Evolutionary conservation across 2,797 vertebrate genomes (phyloP).

Genomic region (Rhinogobio ventralis): DNA sequence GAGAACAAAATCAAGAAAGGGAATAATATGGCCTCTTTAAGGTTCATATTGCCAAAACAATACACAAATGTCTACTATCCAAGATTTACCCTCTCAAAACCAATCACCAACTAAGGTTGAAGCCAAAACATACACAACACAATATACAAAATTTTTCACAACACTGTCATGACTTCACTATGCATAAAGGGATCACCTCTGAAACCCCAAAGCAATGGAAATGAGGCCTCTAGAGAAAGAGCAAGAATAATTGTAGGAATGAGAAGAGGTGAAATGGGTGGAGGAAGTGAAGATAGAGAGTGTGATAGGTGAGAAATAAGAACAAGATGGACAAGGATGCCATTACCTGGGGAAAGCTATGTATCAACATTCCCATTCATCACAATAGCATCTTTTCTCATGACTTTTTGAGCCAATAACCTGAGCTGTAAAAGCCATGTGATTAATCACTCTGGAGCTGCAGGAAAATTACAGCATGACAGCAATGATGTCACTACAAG

Average conservation of each 20-base stretch:
- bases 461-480: not conserved
- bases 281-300: not conserved
- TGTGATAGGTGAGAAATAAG: slow-evolving; percentile 9
- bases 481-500: not conserved
- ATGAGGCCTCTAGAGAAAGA: not conserved
- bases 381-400: not conserved
- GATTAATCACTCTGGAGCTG: not conserved
- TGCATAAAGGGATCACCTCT: not conserved
- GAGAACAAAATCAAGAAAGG: no score
- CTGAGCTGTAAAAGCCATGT: slow-evolving; percentile 7
- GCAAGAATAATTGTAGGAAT: not conserved
- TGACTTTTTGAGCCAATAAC: slow-evolving; percentile 5
- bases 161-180: not conserved
- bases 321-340: not conserved
- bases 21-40: no score
- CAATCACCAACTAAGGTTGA: not conserved
- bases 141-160: not conserved
- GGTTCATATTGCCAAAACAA: not conserved
- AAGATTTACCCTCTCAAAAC: not conserved
- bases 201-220: not conserved
- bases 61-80: no score
- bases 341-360: not conserved
- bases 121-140: not conserved
- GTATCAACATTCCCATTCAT: slow-evolving; percentile 4
- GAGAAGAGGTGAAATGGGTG: not conserved